Evolutionary conservation across 2,797 vertebrate genomes (phyloP).

Genomic region (Ptychadena robeensis): DNA sequence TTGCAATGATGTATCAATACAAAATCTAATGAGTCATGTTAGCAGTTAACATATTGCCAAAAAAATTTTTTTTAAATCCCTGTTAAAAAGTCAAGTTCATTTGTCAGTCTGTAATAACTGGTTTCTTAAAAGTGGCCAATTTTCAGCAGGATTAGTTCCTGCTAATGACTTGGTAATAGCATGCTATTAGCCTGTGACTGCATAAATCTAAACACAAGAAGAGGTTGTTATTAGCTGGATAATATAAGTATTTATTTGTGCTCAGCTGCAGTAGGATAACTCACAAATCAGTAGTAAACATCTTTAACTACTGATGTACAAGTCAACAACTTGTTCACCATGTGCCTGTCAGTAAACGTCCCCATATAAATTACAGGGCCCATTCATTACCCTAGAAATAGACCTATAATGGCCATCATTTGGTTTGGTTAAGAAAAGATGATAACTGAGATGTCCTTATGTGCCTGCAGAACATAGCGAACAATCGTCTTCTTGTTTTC

Average conservation of each 20-base stretch:
- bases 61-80: conserved; percentile 10
- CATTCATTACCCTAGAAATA: too few species aligned
- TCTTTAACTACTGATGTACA: conserved; percentile 4
- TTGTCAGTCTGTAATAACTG: conserved; percentile 30
- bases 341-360: too few species aligned
- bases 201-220: conserved; percentile 48
- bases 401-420: too few species aligned
- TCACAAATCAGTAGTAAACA: conserved; percentile 10
- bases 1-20: conserved; percentile 6
- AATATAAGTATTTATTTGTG: conserved; percentile 7
- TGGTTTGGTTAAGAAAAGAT: too few species aligned
- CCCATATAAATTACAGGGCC: too few species aligned
- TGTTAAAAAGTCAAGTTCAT: background rate
- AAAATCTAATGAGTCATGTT: background rate
- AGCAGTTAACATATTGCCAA: conserved; percentile 15
- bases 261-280: conserved; percentile 36
- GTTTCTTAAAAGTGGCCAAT: conserved; percentile 8
- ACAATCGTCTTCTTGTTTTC: too few species aligned
- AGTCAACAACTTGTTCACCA: background rate
- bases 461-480: too few species aligned
- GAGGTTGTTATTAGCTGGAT: conserved; percentile 34
- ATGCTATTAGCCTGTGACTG: conserved; percentile 42
- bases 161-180: conserved; percentile 48
- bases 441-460: too few species aligned
- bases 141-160: conserved; percentile 24